Percentiles rank a stretch among this genome's conserved stretches.
These are phyloP conservation scores for Alethe castanea DNA, from an alignment of 2,113 vertebrate species.

Conservation along the genomic window DNA sequence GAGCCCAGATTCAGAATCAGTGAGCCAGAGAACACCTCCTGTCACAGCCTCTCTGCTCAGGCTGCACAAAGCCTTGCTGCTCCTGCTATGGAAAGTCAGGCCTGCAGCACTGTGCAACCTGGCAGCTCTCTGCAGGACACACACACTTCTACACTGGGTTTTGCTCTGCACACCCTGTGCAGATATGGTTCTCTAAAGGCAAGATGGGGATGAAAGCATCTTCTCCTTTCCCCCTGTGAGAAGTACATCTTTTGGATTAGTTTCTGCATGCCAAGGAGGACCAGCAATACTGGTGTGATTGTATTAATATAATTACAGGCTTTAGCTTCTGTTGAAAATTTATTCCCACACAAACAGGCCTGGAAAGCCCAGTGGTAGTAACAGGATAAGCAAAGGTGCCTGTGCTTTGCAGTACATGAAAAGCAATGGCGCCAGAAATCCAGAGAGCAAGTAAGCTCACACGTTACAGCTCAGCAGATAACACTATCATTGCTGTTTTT, in stretches of 20 bases:
- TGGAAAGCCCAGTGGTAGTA: neutral
- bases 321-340: neutral
- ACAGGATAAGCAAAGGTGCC: neutral
- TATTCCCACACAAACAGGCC: neutral
- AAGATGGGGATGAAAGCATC: neutral
- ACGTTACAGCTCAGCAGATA: neutral
- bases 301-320: neutral
- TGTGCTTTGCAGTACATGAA: neutral
- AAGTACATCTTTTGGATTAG: neutral
- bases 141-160: neutral
- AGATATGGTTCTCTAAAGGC: neutral
- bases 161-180: neutral
- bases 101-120: neutral
- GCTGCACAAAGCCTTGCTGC: neutral
- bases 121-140: neutral
- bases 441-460: neutral
- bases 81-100: neutral
- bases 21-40: neutral
- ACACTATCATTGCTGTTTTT: neutral
- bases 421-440: neutral
- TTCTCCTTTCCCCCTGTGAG: neutral
- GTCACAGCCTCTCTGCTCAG: neutral
- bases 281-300: neutral
- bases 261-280: neutral
- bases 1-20: neutral